phyloP scores from a whole-genome alignment of 2,797 vertebrate genomes.

The Crocidura indochinensis region DNA sequence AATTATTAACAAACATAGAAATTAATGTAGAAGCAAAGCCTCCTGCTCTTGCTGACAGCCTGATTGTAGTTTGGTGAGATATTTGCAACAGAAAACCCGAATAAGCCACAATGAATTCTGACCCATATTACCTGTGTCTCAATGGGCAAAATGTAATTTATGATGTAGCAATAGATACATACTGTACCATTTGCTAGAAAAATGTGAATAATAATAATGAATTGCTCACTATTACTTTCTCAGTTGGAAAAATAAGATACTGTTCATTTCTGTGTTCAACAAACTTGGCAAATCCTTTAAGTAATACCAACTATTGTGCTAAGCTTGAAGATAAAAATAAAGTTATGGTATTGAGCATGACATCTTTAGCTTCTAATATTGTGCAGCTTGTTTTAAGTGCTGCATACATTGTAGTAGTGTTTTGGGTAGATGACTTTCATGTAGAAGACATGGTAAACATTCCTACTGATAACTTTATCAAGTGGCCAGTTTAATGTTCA shows the following conservation, averaged over 20 bases:
- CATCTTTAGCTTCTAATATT: background rate
- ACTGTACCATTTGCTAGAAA: too few relatives aligned
- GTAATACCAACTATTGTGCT: background rate
- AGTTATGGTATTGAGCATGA: background rate
- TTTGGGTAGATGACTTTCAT: too few relatives aligned
- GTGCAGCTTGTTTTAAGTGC: conserved; percentile 53
- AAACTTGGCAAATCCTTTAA: background rate
- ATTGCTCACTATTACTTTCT: background rate
- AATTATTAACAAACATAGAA: too few relatives aligned
- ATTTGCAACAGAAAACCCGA: background rate
- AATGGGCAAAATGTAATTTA: too few relatives aligned
- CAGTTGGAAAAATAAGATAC: background rate
- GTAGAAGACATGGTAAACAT: too few relatives aligned
- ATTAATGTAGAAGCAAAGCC: background rate
- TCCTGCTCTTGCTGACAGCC: background rate
- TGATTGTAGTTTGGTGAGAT: background rate
- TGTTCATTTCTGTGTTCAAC: background rate
- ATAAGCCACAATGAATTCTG: background rate
- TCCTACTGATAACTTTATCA: too few relatives aligned
- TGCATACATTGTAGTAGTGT: background rate
- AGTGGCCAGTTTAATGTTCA: too few relatives aligned
- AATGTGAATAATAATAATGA: background rate
- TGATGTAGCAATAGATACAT: too few relatives aligned
- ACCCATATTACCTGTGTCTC: background rate
- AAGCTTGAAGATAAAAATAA: conserved; percentile 20